Evolutionary conservation across 2,113 vertebrate genomes (phyloP).

Genomic region (Sebastes fasciatus): DNA sequence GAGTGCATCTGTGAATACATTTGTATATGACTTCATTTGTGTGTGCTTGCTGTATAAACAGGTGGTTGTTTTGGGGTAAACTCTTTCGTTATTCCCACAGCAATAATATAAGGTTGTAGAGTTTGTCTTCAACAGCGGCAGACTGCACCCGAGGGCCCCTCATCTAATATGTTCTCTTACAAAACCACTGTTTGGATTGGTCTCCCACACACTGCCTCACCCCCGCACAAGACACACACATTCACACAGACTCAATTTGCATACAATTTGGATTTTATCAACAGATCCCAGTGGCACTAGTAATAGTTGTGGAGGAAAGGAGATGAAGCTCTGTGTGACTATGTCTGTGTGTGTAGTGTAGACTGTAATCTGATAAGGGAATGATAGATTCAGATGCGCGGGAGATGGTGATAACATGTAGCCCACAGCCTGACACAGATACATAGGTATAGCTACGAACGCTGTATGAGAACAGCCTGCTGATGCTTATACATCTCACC

Average conservation of each 20-base stretch:
- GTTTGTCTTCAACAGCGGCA: conserved; percentile 48
- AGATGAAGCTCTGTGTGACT: conserved; percentile 31
- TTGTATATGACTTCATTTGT: conserved; percentile 3
- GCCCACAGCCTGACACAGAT: conserved; percentile 55
- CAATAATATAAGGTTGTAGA: conserved; percentile 49
- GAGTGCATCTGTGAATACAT: conserved; percentile 32
- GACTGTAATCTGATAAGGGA: conserved; percentile 65
- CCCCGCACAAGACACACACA: background rate
- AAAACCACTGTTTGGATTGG: conserved; percentile 51
- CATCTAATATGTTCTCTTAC: conserved; percentile 61
- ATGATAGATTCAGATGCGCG: conserved; percentile 48
- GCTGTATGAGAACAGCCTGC: too few relatives aligned
- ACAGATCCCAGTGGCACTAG: conserved; percentile 49
- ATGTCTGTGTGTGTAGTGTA: conserved; percentile 13
- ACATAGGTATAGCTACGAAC: too few relatives aligned
- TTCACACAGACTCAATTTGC: conserved; percentile 55
- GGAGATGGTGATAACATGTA: conserved; percentile 53
- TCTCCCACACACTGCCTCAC: conserved; percentile 46
- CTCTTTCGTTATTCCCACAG: conserved; percentile 50
- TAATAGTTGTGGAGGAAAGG: conserved; percentile 52
- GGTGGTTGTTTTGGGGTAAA: conserved; percentile 58
- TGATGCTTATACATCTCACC: background rate
- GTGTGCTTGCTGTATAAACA: conserved; percentile 37
- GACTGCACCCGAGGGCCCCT: conserved; percentile 46
- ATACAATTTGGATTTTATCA: conserved; percentile 75